Evolutionary conservation across 2,888 invertebrate species (phyloP), one percentile per base, ranked within the genome.

Genomic region (Zeuzera pyrina): DNA sequence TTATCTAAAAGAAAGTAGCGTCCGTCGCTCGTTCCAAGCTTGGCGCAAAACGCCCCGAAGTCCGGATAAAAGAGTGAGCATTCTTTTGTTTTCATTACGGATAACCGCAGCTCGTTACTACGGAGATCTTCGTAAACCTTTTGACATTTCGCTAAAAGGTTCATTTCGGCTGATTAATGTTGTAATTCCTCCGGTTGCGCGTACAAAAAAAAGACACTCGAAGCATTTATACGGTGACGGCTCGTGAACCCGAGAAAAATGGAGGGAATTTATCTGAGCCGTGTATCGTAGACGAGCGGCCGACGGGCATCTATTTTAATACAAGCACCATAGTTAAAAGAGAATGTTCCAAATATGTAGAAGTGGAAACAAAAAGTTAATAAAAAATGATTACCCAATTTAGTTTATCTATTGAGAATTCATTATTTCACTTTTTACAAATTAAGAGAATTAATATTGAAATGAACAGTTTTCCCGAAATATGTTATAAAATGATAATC

Each of bases 111-210:
- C 63, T 69, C 66, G 62, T 70, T 68, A 61, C 57, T 41, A 42
- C 50, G 33, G 52, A 62, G 61, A 76, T 71, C 62, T 68, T 53
- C 55, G 59, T 64, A 67, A 72, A 64, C 72, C 70, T 76, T 77
- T 72, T 76, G 74, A 78, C 73, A 68, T 74, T 72, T 68, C 63
- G 68, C 69, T 76, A 74, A 78, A 74, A 77, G 71, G 70, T 74
- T 74, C 68, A 76, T 79, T 76, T 76, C 55, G 50, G 49, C 60
- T 76, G 77, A 79, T 72, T 72, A 73, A 76, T 79, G 70, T 55
- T 56, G 69, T 71, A 74, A 78, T 77, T 73, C 67, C 59, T 69
- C 64, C 51, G 59, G 64, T 61, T 56, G 58, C 46, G 57, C 55
- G 57, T 57, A 67, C 64, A 63, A 73, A 71, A 72, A n/a, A 67